Evolutionary conservation across 30 jellyfish, hydroid and myxozoan species (phyloP).

Genomic region (Cassiopea andromeda): DNA sequence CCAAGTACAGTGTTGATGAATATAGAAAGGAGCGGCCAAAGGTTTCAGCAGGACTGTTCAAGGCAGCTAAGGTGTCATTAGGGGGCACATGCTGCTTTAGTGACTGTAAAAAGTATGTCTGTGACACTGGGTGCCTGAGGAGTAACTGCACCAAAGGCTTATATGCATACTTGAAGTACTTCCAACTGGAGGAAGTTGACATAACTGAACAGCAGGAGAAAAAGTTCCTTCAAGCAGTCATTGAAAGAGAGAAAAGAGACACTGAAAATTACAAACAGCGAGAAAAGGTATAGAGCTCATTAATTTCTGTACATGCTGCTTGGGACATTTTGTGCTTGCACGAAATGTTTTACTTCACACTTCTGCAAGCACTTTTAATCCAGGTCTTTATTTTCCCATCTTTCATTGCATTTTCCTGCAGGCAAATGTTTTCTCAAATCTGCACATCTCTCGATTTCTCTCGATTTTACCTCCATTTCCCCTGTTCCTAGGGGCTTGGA

Average conservation of each 20-base stretch:
- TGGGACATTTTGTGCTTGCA: no score
- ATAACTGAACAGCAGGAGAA: conserved; percentile 64
- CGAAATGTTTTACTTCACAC: no score
- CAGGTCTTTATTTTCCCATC: no score
- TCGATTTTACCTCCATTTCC: no score
- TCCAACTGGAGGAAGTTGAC: conserved; percentile 74
- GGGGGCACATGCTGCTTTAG: conserved; percentile 74
- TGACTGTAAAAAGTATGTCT: conserved; percentile 41
- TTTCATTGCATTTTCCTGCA: no score
- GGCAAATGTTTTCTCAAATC: no score
- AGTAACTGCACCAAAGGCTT: conserved; percentile 48
- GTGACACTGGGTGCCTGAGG: conserved; percentile 40
- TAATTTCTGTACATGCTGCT: no score
- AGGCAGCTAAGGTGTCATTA: conserved; percentile 48
- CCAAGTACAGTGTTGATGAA: conserved; percentile 51
- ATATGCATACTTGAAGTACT: conserved; percentile 62
- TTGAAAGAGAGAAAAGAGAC: conserved; percentile 62
- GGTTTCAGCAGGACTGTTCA: conserved; percentile 38
- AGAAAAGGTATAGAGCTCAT: conserved; percentile 44
- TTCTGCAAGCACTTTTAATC: no score
- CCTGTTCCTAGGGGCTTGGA: no score
- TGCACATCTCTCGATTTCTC: no score
- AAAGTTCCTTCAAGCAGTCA: conserved; percentile 48
- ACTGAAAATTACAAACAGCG: conserved; percentile 64
- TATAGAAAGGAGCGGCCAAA: conserved; percentile 48